phyloP scores from a whole-genome alignment of 2,888 invertebrate species.

The Limnephilus marmoratus region DNA sequence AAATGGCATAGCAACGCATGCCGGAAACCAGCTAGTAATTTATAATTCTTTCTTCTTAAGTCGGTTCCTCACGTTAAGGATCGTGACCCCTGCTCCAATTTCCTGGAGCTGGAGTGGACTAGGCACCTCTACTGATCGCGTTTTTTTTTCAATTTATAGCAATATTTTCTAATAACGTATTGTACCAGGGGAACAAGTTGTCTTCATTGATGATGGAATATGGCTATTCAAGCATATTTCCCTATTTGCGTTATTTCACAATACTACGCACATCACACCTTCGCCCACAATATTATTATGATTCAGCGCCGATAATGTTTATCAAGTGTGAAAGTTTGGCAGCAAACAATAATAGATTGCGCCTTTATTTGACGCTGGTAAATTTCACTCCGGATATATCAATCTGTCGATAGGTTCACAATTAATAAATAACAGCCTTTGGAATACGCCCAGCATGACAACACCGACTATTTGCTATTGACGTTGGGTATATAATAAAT shows the following conservation, averaged over 20 bases:
- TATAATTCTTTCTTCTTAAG: no score
- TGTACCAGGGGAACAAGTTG: no score
- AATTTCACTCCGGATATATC: constrained; percentile 22
- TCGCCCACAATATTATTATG: neutral
- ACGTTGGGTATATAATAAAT: neutral
- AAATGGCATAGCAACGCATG: no score
- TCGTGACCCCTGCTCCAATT: no score
- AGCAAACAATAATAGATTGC: neutral
- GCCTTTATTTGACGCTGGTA: constrained; percentile 17
- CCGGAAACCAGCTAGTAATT: neutral
- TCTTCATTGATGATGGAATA: neutral
- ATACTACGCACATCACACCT: neutral
- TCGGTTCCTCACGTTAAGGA: no score
- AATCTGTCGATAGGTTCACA: neutral
- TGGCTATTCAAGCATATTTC: neutral
- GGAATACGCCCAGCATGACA: neutral
- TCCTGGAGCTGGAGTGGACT: no score
- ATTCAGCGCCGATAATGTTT: neutral
- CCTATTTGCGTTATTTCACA: neutral
- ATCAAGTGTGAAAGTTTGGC: constrained; percentile 7
- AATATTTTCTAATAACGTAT: no score
- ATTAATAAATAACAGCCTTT: neutral
- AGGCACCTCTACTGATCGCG: no score
- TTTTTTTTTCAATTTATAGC: no score
- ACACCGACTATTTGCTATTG: constrained; percentile 9